phyloP scores from a whole-genome alignment of 2,113 vertebrate genomes.

The human (Homo sapiens) region GRCh38 chr15:57040501-57041000 shows the following conservation, averaged over 20 bases:
- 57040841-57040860: conserved; percentile 24
- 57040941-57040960: background rate
- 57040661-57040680: conserved; percentile 14
- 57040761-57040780: background rate
- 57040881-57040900: conserved; percentile 30
- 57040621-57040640: background rate
- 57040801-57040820: background rate
- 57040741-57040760: conserved; percentile 36
- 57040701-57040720: conserved; percentile 25
- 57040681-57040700: conserved; percentile 30
- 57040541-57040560: conserved; percentile 33
- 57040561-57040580: conserved; percentile 42
- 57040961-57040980: background rate
- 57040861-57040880: background rate
- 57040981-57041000: background rate
- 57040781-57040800: conserved; percentile 22
- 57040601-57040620: background rate
- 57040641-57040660: conserved; percentile 49
- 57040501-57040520: conserved; percentile 49
- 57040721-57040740: background rate
- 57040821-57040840: background rate
- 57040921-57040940: background rate
- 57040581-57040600: conserved; percentile 14
- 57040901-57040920: background rate
- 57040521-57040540: conserved; percentile 2